A percentile compares a stretch with the other conserved stretches of the same genome.
These are phyloP conservation scores for Rhopalosiphum padi DNA, from an alignment of 1,140 invertebrate species.

Conservation along the genomic window DNA sequence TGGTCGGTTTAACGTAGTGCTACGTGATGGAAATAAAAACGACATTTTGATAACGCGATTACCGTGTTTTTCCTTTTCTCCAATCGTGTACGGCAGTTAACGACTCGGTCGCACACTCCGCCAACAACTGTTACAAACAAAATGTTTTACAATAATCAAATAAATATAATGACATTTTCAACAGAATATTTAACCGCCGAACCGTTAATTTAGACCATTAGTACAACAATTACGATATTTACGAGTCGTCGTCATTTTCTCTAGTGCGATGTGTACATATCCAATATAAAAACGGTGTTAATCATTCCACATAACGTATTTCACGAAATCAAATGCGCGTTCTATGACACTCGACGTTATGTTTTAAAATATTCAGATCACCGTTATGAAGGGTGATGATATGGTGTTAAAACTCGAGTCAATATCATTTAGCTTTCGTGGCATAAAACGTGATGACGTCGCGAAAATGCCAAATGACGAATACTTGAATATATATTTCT, in stretches of 20 bases:
- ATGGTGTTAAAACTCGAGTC: neutral
- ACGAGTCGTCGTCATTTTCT: neutral
- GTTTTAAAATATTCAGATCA: neutral
- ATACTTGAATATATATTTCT: neutral
- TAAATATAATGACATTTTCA: neutral
- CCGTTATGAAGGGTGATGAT: neutral
- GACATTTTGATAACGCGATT: conserved; percentile 35
- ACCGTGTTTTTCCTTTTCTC: neutral
- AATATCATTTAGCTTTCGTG: neutral
- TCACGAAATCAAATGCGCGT: neutral
- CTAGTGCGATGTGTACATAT: neutral
- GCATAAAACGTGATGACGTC: neutral
- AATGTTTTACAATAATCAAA: conserved; percentile 20
- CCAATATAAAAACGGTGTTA: neutral
- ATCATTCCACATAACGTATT: neutral
- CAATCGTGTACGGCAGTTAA: neutral
- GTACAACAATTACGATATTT: neutral
- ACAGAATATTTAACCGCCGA: neutral
- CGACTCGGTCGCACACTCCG: neutral
- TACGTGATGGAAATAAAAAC: conserved; percentile 54
- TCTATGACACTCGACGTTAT: neutral
- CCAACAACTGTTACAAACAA: conserved; percentile 15
- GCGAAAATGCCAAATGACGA: neutral
- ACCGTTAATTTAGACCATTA: neutral
- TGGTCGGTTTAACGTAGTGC: neutral